A percentile compares a stretch with the other conserved stretches of the same genome.
phyloP scores from a whole-genome alignment of 1,140 invertebrate species.

The Venturia canescens region DNA sequence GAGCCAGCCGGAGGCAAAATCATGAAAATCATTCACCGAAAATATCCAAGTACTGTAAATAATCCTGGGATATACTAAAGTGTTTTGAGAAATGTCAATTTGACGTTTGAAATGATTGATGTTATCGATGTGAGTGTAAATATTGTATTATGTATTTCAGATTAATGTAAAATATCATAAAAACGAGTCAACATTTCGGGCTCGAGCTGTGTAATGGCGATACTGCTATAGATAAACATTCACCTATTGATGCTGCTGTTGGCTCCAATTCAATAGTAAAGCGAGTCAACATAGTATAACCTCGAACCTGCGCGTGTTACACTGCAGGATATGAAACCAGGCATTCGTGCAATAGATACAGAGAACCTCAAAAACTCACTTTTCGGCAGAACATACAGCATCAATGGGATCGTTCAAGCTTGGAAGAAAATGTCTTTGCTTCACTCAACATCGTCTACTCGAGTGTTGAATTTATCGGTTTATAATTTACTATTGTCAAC shows the following conservation, averaged over 20 bases:
- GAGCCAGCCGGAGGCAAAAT: no score
- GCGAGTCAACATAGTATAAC: background rate
- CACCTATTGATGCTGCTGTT: background rate
- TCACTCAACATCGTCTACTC: no score
- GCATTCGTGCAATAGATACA: background rate
- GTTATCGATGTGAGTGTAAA: background rate
- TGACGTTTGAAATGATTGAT: no score
- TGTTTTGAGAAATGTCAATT: no score
- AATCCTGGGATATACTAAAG: no score
- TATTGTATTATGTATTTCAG: no score
- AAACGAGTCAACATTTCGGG: background rate
- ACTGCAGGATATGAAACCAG: background rate
- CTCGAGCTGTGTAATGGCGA: background rate
- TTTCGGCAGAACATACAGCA: background rate
- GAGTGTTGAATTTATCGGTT: no score
- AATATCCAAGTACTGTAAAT: no score
- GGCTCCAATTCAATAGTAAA: conserved; percentile 4
- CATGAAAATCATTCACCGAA: no score
- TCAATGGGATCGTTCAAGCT: no score
- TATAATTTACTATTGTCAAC: no score
- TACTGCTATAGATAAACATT: background rate
- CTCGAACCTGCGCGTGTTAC: background rate
- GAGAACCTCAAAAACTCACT: background rate
- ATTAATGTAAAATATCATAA: background rate
- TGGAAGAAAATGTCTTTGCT: no score